Base-by-base conservation (phyloP, 2,113 vertebrate genomes). In the Cinclus mexicanus region DNA sequence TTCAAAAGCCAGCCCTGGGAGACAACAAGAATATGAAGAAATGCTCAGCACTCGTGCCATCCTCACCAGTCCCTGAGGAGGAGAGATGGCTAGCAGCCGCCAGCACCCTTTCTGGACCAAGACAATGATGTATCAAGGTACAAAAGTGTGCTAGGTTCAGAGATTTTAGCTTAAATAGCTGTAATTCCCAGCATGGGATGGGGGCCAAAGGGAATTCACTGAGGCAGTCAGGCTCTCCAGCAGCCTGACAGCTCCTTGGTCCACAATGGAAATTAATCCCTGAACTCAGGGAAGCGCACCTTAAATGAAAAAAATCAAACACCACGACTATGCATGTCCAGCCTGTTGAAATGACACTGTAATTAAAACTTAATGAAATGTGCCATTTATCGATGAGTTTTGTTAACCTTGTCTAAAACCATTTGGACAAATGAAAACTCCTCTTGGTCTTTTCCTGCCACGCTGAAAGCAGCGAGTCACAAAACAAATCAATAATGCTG, bases 321-420 rank as follows among this genome's bases (percentile, higher is more conserved):
- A 19, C 53, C 46, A n/a, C 13, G 12, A 28, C 31, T 13, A 14
- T 41, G 56, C 49, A 53, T 1, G 11, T 53, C 63, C 79, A 77
- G 55, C 75, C 41, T 49, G 72, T 72, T 72, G 69, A 92, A 95
- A 94, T 41, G 31, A 74, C 65, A 7, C n/a, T 12, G 59, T 77
- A 88, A 95, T 90, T 94, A 90, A 90, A 93, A 92, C 61, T 41
- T 59, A 89, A 96, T 94, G 91, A 95, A 95, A 95, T 65, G 60
- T 35, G 28, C 65, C 41, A 24, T 56, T 92, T 82, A 76, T 61
- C 12, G 19, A 89, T 44, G 71, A 37, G 72, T 61, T 92, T 81
- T 90, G 90, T 94, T 89, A 96, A 97, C 92, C 91, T 88, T 94
- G 94, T 97, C 93, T 72, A 42, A 94, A 97, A 70, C 61, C 89